Base-by-base conservation (phyloP, 2,797 vertebrate genomes). In the Sebastes oblongus region DNA sequence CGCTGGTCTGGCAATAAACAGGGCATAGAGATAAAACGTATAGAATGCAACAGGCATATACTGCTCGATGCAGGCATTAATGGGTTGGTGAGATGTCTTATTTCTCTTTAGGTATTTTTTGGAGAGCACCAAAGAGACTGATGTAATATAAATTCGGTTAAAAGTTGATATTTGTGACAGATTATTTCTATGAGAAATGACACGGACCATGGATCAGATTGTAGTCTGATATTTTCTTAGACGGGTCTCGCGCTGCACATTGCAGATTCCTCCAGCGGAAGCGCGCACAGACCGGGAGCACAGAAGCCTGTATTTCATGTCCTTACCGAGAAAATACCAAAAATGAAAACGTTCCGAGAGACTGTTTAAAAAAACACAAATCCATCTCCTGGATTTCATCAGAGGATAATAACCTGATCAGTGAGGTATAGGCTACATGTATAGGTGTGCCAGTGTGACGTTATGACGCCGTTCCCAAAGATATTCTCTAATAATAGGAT, bases 41-140 rank as follows among this genome's bases (percentile, higher is more conserved):
- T 25, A 8, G 16, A 75, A 76, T 16, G 73, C 89, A 91, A 90
- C 88, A 91, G 91, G 85, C 84, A 55, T 29, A 27, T 9, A 22
- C 22, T 32, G 72, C 55, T 55, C n/a, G 7, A 25, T 42, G 18
- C 29, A 30, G 24, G 2, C 61, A 71, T 32, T 22, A 46, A 64
- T 39, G 9, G 14, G 20, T 58, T 7, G 9, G 55, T 39, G 29
- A 20, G n/a, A 56, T 34, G 16, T 64, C 27, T 32, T 4, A 13
- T 36, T 52, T 56, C 8, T 55, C 7, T 52, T 25, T 4, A 24
- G 42, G 42, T 8, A 18, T 46, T 46, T 46, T 46, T 46, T 20
- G 22, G n/a, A 32, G n/a, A 8, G 65, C 34, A 13, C 2, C 16
- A 27, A 39, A 14, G 7, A 27, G 24, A 22, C n/a, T 34, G 18